Percentiles rank a stretch among this genome's conserved stretches.
These are phyloP conservation scores for Chlamydotis undulata DNA, from an alignment of 2,113 vertebrate species.

Conservation along the genomic window DNA sequence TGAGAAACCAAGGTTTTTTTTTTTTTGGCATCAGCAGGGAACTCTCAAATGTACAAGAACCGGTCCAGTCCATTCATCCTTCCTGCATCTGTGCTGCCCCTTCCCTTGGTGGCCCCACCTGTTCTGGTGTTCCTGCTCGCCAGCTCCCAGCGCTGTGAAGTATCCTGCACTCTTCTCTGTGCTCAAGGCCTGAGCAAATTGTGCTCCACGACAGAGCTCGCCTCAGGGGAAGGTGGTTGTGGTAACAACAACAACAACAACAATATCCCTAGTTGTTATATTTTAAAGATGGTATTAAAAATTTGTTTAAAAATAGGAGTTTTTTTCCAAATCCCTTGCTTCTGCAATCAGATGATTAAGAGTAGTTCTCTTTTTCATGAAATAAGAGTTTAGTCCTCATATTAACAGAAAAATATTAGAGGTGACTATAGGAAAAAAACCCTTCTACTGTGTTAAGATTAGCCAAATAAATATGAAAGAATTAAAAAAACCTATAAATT, in stretches of 20 bases:
- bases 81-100: background rate
- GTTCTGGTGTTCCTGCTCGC: accelerated
- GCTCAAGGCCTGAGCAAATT: background rate
- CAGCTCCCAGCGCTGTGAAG: background rate
- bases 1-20: no score
- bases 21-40: background rate
- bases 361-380: background rate
- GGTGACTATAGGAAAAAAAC: background rate
- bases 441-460: background rate
- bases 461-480: background rate
- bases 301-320: background rate
- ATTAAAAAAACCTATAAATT: background rate
- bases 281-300: background rate
- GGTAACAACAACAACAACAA: background rate
- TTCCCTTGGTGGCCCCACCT: no score
- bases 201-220: accelerated
- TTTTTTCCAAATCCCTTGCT: background rate
- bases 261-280: background rate
- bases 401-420: background rate
- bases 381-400: background rate
- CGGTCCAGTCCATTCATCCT: background rate
- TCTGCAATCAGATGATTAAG: background rate
- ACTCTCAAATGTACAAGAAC: background rate
- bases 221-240: background rate
- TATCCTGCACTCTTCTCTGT: background rate